Evolutionary conservation across 2,797 vertebrate genomes (phyloP), one percentile per base, ranked within the genome.

Genomic region (Cirrhinus mrigala): DNA sequence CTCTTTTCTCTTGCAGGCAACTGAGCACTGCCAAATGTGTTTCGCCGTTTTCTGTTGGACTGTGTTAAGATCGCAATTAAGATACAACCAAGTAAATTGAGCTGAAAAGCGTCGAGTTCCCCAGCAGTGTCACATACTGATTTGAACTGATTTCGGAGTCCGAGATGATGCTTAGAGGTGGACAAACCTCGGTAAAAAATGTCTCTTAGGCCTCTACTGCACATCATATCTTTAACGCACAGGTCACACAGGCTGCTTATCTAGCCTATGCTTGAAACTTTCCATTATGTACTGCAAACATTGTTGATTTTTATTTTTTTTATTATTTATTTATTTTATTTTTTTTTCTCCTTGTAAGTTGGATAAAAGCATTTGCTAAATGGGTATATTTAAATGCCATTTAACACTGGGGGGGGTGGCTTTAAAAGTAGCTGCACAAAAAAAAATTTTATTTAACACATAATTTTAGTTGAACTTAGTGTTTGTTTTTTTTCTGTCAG

Each of bases 41-140:
- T 91, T 88, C 84, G 73, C 89, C 86, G 68, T 79, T 73, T 90
- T 87, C 87, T 87, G 86, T 75, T 40, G 89, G 82, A 85, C 88
- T 89, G 87, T 88, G 87, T 90, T 86, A 89, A 94, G 93, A 95
- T 94, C 93, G 93, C 93, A 89, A 94, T 95, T 94, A 93, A 94
- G 93, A 95, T 94, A 92, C 33, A 87, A 79, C 88, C 86, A 88
- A 92, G 89, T 87, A 90, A 93, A 91, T 80, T 73, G 84, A 83
- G 88, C 90, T 86, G 89, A 83, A 90, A 89, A 88, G 80, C 89
- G 89, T 88, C 50, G 81, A 89, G 89, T 85, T 40, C 82, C 74
- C 82, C 88, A 80, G 83, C 74, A 84, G 29, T 68, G 83, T 85
- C 81, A 54, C 76, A 73, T 87, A 85, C 76, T 89, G 90, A 93